Evolutionary conservation across 2,888 invertebrate species (phyloP), one percentile per base, ranked within the genome.

Genomic region (Epicampocera succincta): DNA sequence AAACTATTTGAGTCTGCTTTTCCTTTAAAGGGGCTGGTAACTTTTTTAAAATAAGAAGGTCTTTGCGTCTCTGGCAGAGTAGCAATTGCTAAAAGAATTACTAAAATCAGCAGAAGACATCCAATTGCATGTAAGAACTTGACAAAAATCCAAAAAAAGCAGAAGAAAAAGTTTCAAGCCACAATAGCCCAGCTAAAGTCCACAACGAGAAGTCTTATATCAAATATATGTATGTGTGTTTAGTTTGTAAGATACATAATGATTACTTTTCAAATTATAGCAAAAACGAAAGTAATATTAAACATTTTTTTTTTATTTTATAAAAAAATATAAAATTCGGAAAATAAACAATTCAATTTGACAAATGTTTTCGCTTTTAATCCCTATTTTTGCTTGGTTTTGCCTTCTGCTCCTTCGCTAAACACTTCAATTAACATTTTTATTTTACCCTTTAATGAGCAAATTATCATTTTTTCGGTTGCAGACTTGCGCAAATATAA

Each of bases 51-150:
- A 50, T 42, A 15, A n/a, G 3, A 50, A 19, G 17, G 13, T 13
- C 13, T 60, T 6, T 60, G 40, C 8, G 25, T n/a, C 33, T 33
- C 33, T 33, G 33, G 40, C 15, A 12, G 1, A 19, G 33, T 15
- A 25, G 9, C 21, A 19, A 19, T 17, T n/a, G 33, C 15, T 44
- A 46, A 11, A 21, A 58, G n/a, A 21, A n/a, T 9, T 33, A 33
- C 25, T 25, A 15, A 13, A 46, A 33, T n/a, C n/a, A n/a, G n/a
- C 5, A 46, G 38, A 40, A 52, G 17, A 17, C 17, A 11, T 60
- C 52, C 50, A 60, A 48, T 71, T 71, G 71, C 58, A 71, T 71
- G 25, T 4, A 61, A 61, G 42, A 25, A 72, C 17, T 40, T 72
- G 61, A 52, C 25, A 52, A 42, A 48, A 40, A 50, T 72, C 50